These are phyloP conservation scores for Junonia oenone DNA, from an alignment of 2,888 invertebrate genomes.

Conservation along the genomic window DNA sequence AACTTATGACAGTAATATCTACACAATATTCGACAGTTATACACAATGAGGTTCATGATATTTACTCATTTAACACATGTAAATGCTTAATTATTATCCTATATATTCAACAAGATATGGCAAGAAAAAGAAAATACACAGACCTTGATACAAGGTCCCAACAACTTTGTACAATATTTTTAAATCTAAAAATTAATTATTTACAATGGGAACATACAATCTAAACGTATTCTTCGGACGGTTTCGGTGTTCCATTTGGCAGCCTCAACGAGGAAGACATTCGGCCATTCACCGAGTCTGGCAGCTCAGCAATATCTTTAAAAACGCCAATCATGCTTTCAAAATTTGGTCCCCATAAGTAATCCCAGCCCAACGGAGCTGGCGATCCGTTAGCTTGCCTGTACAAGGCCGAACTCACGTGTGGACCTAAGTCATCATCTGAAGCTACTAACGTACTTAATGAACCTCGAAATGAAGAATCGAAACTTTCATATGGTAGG, in stretches of 20 bases:
- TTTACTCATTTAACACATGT: constrained; percentile 17
- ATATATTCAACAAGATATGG: constrained; percentile 65
- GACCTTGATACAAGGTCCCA: constrained; percentile 77
- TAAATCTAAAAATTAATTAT: constrained; percentile 34
- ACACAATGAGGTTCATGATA: constrained; percentile 43
- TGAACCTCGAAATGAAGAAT: constrained; percentile 96
- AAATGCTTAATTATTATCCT: constrained; percentile 31
- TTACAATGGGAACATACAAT: constrained; percentile 31
- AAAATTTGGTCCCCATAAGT: constrained; percentile 97
- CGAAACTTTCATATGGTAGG: constrained; percentile 92
- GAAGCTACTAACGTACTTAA: constrained; percentile 95
- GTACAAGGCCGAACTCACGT: constrained; percentile 87
- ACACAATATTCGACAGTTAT: constrained; percentile 34
- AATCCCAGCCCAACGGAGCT: constrained; percentile 93
- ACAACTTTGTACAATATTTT: constrained; percentile 55
- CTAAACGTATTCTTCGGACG: constrained; percentile 93
- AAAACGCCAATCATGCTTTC: constrained; percentile 97
- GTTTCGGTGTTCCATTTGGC: constrained; percentile 88
- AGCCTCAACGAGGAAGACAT: constrained; percentile 87
- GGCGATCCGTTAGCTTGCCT: constrained; percentile 89
- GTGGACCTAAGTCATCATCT: constrained; percentile 93
- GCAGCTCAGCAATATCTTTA: constrained; percentile 96
- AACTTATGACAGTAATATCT: constrained; percentile 26
- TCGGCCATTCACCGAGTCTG: constrained; percentile 88
- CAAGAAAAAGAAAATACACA: constrained; percentile 61